These are phyloP conservation scores for Sphaeridia pumilis DNA, from an alignment of 2,888 invertebrate species.

Conservation along the genomic window DNA sequence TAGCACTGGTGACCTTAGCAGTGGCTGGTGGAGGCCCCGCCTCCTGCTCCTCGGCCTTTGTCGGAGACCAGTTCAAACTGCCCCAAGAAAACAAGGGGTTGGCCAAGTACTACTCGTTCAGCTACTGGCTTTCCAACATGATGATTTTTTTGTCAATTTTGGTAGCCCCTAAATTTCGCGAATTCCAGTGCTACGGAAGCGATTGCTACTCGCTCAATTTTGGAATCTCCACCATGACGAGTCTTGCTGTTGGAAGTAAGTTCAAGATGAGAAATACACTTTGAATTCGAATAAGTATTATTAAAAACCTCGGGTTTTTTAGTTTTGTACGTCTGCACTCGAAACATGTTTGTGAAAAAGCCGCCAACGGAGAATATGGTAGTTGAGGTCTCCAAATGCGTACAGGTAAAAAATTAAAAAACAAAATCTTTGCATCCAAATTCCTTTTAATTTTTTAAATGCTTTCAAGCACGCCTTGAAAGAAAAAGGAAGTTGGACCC, in stretches of 20 bases:
- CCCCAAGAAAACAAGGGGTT: slow-evolving; percentile 68
- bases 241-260: slow-evolving; percentile 7
- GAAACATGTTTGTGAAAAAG: slow-evolving; percentile 55
- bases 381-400: slow-evolving; percentile 54
- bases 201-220: slow-evolving; percentile 21
- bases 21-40: slow-evolving; percentile 89
- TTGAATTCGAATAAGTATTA: not conserved
- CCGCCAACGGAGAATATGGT: slow-evolving; percentile 62
- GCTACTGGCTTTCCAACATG: slow-evolving; percentile 81
- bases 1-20: slow-evolving; percentile 54
- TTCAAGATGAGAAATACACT: slow-evolving; percentile 4
- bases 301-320: too few species aligned
- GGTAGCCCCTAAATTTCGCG: slow-evolving; percentile 58
- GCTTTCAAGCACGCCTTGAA: slow-evolving; percentile 50
- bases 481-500: slow-evolving; percentile 35
- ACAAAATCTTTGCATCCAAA: not conserved
- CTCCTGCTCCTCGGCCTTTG: slow-evolving; percentile 87
- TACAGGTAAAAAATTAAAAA: slow-evolving; percentile 48
- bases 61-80: slow-evolving; percentile 80
- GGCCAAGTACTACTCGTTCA: slow-evolving; percentile 79
- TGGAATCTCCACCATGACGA: slow-evolving; percentile 13
- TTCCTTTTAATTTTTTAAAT: slow-evolving; percentile 17
- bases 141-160: slow-evolving; percentile 53
- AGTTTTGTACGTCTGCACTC: slow-evolving; percentile 61
- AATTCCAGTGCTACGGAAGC: slow-evolving; percentile 36